A percentile compares a stretch with the other conserved stretches of the same genome.
These are phyloP conservation scores for Episyrphus balteatus DNA, from an alignment of 1,140 invertebrate species.

Conservation along the genomic window DNA sequence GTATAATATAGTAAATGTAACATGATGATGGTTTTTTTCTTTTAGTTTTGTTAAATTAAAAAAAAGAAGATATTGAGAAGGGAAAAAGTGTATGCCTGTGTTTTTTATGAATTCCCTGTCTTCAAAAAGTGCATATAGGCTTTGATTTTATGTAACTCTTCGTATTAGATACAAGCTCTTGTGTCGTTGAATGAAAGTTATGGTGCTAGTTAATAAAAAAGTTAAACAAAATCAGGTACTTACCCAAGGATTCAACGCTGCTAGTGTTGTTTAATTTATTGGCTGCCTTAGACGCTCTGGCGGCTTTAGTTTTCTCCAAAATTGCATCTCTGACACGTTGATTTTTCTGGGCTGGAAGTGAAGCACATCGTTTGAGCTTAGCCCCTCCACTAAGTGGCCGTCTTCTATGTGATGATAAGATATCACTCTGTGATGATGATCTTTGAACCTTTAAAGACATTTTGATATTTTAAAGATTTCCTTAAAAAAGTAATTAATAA, in stretches of 20 bases:
- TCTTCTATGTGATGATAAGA: conserved; percentile 36
- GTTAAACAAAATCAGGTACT: conserved; percentile 6
- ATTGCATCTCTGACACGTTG: neutral
- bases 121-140: too few relatives aligned
- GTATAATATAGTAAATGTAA: too few relatives aligned
- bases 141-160: too few relatives aligned
- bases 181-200: neutral
- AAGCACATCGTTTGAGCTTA: conserved; percentile 42
- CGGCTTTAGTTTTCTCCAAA: conserved; percentile 2
- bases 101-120: too few relatives aligned
- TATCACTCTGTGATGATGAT: conserved; percentile 42
- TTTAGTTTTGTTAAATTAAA: too few relatives aligned
- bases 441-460: conserved; percentile 33
- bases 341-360: conserved; percentile 35
- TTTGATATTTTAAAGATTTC: neutral
- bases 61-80: too few relatives aligned
- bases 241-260: conserved; percentile 33
- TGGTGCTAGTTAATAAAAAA: neutral
- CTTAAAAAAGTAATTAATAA: neutral
- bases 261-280: conserved; percentile 11
- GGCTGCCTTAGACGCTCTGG: neutral
- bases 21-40: too few relatives aligned
- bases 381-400: conserved; percentile 31
- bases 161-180: neutral
- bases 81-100: too few relatives aligned